A percentile compares a stretch with the other conserved stretches of the same genome.
Conservation (phyloP, 2,888 invertebrate genomes). For the Arctia plantaginis region DNA sequence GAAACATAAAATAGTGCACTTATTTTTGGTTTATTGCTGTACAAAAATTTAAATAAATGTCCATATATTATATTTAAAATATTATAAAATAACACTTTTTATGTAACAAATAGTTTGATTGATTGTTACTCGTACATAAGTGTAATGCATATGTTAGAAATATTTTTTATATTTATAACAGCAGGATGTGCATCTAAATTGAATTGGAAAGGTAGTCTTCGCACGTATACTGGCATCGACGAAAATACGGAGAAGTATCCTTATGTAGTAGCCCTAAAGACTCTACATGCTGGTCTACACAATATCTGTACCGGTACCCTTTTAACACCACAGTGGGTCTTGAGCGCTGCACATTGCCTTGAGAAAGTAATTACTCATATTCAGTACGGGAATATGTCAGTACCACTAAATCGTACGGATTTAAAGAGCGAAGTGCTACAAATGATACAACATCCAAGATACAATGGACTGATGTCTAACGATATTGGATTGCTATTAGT, state of each 20-base stretch:
- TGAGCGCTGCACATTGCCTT: conserved; percentile 11
- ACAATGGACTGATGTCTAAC: background rate
- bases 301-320: background rate
- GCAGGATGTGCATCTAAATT: background rate
- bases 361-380: background rate
- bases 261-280: conserved; percentile 2
- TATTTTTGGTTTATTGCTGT: background rate
- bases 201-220: background rate
- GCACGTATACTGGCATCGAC: background rate
- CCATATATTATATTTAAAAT: background rate
- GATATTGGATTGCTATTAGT: conserved; percentile 8
- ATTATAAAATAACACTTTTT: background rate
- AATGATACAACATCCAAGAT: conserved; percentile 1
- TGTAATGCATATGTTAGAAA: background rate
- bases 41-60: background rate
- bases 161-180: background rate
- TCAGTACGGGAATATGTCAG: conserved; percentile 3
- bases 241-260: background rate
- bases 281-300: background rate
- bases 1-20: background rate
- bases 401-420: background rate
- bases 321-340: conserved; percentile 1
- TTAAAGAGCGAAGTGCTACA: conserved; percentile 4
- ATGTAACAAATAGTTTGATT: background rate
- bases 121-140: background rate